Evolutionary conservation across 37 sponge, comb jelly and placozoan genomes (phyloP).

Genomic region (Halichondria panicea): DNA sequence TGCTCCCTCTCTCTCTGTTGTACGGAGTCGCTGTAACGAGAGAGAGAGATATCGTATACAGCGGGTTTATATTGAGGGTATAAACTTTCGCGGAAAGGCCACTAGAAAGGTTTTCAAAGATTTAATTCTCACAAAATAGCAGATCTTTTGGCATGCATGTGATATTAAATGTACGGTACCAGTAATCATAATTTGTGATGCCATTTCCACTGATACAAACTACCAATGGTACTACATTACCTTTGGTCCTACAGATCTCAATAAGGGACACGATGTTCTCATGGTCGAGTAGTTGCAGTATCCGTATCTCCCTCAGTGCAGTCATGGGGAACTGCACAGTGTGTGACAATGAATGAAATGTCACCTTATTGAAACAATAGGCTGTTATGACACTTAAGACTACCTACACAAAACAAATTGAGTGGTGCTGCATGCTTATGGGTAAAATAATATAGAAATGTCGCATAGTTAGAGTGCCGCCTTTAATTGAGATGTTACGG

Average conservation of each 20-base stretch:
- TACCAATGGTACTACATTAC: no score
- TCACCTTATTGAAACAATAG: neutral
- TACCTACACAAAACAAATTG: neutral
- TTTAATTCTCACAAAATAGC: no score
- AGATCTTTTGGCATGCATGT: no score
- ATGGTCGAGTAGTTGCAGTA: slow-evolving; percentile 87
- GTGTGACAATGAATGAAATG: neutral
- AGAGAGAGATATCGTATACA: no score
- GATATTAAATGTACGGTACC: no score
- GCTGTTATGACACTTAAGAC: neutral
- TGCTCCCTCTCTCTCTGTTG: slow-evolving; percentile 86
- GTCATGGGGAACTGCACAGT: slow-evolving; percentile 93
- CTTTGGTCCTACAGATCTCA: slow-evolving; percentile 86
- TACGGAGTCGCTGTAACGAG: slow-evolving; percentile 87
- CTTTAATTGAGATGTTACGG: neutral
- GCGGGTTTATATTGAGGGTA: no score
- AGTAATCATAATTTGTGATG: no score
- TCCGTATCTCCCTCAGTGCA: slow-evolving; percentile 94
- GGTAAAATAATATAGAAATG: neutral
- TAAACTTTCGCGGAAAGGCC: no score
- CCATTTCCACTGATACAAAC: no score
- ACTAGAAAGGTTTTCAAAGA: no score
- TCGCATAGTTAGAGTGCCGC: no score
- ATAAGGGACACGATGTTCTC: slow-evolving; percentile 88
- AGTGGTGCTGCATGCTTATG: neutral